Percentiles rank a stretch among this genome's conserved stretches.
Evolutionary conservation across 2,113 vertebrate species (phyloP).

Genomic region (Elanoides forficatus): DNA sequence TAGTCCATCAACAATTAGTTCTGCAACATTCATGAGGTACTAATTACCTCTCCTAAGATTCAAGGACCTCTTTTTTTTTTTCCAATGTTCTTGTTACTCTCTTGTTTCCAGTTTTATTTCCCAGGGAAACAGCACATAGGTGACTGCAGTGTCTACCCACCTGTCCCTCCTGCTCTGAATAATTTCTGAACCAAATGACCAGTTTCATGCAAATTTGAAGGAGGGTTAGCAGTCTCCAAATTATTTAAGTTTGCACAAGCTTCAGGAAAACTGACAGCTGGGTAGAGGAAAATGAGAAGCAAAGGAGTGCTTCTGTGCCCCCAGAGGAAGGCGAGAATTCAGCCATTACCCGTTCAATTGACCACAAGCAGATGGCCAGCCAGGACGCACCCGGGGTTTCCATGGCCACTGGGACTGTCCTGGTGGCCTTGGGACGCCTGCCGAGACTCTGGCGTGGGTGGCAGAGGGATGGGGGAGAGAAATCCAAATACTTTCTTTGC

Average conservation of each 20-base stretch:
- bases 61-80: not conserved
- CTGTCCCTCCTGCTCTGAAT: not conserved
- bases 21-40: not conserved
- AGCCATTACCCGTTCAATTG: not conserved
- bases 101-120: not conserved
- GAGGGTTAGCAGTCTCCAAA: not conserved
- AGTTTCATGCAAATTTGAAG: not conserved
- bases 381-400: accelerated
- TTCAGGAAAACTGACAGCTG: not conserved
- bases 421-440: not conserved
- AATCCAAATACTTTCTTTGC: not conserved
- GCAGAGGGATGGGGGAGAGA: not conserved
- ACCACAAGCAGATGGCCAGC: not conserved
- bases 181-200: not conserved
- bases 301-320: not conserved
- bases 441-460: not conserved
- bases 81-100: not conserved
- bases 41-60: constrained; percentile 11
- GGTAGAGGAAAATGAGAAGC: not conserved
- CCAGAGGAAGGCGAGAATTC: not conserved
- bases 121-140: not conserved
- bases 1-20: not conserved
- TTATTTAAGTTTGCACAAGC: not conserved
- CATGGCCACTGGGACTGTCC: not conserved
- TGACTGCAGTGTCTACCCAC: not conserved